Percentiles rank a stretch among this genome's conserved stretches.
Evolutionary conservation across 1,140 invertebrate species (phyloP).

Genomic region (Melitaea cinxia): DNA sequence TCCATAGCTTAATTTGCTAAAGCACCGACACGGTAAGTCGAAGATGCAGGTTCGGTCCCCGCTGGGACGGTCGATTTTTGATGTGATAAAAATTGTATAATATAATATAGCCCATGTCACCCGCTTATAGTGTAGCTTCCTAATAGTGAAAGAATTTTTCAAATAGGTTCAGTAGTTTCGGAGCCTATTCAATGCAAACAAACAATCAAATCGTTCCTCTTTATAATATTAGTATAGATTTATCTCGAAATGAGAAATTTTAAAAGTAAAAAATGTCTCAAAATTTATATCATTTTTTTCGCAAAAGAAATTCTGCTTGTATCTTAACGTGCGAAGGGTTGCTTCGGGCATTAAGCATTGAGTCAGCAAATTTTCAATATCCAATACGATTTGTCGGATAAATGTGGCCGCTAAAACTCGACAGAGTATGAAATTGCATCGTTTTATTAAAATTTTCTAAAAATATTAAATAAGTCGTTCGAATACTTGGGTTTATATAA

Average conservation of each 20-base stretch:
- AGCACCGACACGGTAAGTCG: too few relatives aligned
- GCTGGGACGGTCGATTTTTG: too few relatives aligned
- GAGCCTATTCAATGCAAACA: too few relatives aligned
- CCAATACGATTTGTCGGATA: conserved; percentile 25
- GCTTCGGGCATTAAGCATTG: background rate
- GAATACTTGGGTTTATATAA: background rate
- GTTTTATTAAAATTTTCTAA: conserved; percentile 20
- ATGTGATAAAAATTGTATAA: too few relatives aligned
- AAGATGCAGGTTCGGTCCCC: too few relatives aligned
- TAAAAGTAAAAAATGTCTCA: background rate
- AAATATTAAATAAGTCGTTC: background rate
- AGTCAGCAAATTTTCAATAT: conserved; percentile 16
- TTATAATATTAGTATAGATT: too few relatives aligned
- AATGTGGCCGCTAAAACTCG: conserved; percentile 14
- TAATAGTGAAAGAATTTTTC: too few relatives aligned
- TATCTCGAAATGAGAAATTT: background rate
- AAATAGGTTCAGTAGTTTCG: too few relatives aligned
- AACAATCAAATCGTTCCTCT: too few relatives aligned
- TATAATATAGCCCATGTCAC: too few relatives aligned
- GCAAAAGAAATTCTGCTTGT: background rate
- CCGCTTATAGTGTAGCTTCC: too few relatives aligned
- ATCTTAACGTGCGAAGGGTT: background rate
- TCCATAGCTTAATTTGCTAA: too few relatives aligned
- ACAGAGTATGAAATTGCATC: conserved; percentile 26
- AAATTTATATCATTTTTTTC: background rate